A percentile compares a stretch with the other conserved stretches of the same genome.
These are phyloP conservation scores for Syngnathoides biaculeatus DNA, from an alignment of 2,113 vertebrate genomes.

Conservation along the genomic window DNA sequence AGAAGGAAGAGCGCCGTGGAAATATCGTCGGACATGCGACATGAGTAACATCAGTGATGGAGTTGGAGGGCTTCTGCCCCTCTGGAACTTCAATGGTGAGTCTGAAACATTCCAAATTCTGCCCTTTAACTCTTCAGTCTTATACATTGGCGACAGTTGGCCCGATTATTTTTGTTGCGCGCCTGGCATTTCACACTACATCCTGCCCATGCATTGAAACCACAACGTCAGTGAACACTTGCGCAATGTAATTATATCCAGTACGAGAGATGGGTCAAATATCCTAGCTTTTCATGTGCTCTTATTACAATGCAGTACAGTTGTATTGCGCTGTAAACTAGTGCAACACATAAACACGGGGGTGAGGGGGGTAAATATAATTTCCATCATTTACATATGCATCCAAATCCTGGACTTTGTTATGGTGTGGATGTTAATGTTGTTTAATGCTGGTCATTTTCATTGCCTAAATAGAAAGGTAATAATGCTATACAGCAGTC, in stretches of 20 bases:
- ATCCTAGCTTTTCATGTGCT: not conserved
- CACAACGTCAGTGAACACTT: not conserved
- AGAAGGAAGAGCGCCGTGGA: not conserved
- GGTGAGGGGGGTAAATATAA: no score
- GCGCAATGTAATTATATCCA: not conserved
- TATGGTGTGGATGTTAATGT: not conserved
- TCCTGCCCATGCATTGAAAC: not conserved
- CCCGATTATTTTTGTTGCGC: not conserved
- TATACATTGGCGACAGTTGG: not conserved
- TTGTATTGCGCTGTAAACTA: no score
- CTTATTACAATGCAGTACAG: no score
- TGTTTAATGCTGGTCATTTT: not conserved
- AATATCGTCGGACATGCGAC: slow-evolving; percentile 34
- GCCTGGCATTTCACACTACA: not conserved
- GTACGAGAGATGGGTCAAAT: not conserved
- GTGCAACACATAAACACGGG: no score
- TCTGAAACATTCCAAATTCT: not conserved
- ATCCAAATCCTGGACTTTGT: not conserved
- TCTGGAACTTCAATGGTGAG: slow-evolving; percentile 61
- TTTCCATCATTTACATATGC: no score
- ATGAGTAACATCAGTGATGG: slow-evolving; percentile 56
- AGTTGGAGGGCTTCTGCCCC: slow-evolving; percentile 35
- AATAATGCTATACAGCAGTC: not conserved
- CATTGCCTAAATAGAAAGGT: not conserved
- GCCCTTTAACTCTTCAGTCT: not conserved